phyloP scores from a whole-genome alignment of 2,888 invertebrate genomes.

The Erebia ligea region DNA sequence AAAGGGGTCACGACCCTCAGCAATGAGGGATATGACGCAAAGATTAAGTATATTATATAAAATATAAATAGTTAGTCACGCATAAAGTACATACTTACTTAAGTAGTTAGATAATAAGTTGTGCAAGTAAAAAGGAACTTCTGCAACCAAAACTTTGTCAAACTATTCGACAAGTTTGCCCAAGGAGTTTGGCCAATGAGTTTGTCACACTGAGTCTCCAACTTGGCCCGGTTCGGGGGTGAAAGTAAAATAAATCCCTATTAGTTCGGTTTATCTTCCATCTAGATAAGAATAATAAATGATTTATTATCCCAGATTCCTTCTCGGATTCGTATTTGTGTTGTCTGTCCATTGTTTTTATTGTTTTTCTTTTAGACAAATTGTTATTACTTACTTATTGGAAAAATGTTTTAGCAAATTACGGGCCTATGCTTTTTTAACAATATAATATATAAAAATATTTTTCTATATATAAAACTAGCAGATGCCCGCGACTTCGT shows the following conservation, averaged over 20 bases:
- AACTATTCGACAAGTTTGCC: slow-evolving; percentile 4
- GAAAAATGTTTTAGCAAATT: not conserved
- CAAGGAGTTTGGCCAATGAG: not conserved
- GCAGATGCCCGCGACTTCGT: too few species aligned
- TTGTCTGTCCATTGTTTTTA: not conserved
- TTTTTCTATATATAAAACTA: too few species aligned
- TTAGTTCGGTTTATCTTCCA: slow-evolving; percentile 18
- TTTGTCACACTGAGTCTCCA: not conserved
- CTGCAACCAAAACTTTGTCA: not conserved
- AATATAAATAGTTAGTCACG: too few species aligned
- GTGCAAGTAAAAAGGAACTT: not conserved
- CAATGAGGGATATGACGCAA: too few species aligned
- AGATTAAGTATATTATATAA: too few species aligned
- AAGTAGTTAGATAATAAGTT: too few species aligned
- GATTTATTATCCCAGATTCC: slow-evolving; percentile 14
- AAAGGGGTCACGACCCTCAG: too few species aligned
- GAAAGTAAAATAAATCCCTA: slow-evolving; percentile 19
- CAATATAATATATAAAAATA: too few species aligned
- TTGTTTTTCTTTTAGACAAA: slow-evolving; percentile 14
- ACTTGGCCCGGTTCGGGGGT: not conserved
- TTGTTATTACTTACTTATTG: not conserved
- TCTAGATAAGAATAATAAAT: slow-evolving; percentile 25
- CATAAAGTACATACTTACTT: too few species aligned
- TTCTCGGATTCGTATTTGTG: slow-evolving; percentile 1
- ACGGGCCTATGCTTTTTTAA: too few species aligned